Conservation (phyloP, 2,113 vertebrate genomes). For the Mormyrus lacerda region DNA sequence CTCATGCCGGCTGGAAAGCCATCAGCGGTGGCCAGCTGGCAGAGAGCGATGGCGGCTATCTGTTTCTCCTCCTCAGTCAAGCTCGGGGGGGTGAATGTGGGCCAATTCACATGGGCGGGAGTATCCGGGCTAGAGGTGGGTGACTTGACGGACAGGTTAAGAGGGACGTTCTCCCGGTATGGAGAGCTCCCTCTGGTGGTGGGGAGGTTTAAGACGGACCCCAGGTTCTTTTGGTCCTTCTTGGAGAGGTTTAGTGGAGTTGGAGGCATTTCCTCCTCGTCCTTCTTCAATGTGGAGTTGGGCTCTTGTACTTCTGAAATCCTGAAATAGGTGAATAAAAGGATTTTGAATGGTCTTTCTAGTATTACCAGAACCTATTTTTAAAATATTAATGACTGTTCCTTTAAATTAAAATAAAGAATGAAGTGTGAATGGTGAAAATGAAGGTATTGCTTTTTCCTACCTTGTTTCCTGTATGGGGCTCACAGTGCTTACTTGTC, state of each 20-base stretch:
- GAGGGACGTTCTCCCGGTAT: slow-evolving; percentile 61
- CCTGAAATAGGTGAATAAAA: slow-evolving; percentile 31
- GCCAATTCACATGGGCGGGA: slow-evolving; percentile 10
- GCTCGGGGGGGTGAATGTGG: background rate
- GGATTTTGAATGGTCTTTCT: background rate
- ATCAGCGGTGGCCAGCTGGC: slow-evolving; percentile 78
- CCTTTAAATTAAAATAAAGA: background rate
- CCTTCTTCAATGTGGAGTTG: slow-evolving; percentile 26
- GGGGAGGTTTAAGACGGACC: slow-evolving; percentile 6
- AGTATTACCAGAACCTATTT: background rate
- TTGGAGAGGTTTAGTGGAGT: slow-evolving; percentile 88
- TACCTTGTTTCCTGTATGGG: slow-evolving; percentile 15
- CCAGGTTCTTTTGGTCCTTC: slow-evolving; percentile 46
- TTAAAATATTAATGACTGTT: background rate
- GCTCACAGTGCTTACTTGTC: slow-evolving; percentile 26
- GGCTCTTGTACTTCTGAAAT: slow-evolving; percentile 26
- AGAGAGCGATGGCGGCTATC: slow-evolving; percentile 85
- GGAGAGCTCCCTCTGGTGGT: slow-evolving; percentile 18
- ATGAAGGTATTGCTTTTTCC: slow-evolving; percentile 25
- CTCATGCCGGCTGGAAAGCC: background rate
- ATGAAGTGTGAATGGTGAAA: background rate
- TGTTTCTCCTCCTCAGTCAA: slow-evolving; percentile 79
- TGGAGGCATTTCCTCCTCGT: slow-evolving; percentile 41
- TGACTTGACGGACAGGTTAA: slow-evolving; percentile 77
- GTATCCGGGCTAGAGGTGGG: background rate